Percentiles rank a stretch among this genome's conserved stretches.
Evolutionary conservation across 2,113 vertebrate species (phyloP).

Genomic region (Pelusios castaneus): DNA sequence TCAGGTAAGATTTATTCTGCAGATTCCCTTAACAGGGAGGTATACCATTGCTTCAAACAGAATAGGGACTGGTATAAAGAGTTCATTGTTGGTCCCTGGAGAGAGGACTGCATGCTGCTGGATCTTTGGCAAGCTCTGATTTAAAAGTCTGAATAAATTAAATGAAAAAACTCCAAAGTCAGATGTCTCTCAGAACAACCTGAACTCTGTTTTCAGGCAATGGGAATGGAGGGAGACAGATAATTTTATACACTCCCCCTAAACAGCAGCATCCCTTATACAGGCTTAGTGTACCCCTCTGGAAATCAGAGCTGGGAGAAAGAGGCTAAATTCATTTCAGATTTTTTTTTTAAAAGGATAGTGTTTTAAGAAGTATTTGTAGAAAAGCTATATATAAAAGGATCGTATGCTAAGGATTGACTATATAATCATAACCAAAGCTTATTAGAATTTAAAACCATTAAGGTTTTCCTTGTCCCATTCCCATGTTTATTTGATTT

Average conservation of each 20-base stretch:
- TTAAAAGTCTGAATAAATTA: neutral
- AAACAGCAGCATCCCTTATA: neutral
- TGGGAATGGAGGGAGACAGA: neutral
- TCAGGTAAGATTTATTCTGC: neutral
- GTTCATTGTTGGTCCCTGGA: neutral
- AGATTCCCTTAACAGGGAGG: neutral
- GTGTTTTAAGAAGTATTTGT: neutral
- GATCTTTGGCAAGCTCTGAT: neutral
- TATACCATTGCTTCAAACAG: neutral
- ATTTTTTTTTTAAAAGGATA: neutral
- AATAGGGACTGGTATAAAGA: neutral
- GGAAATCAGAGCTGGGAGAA: neutral
- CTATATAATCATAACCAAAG: neutral
- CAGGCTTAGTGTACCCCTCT: neutral
- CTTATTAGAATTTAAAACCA: neutral
- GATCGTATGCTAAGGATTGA: neutral
- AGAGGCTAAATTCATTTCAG: neutral
- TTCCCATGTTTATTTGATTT: neutral
- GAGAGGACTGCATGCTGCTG: neutral
- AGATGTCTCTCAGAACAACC: neutral
- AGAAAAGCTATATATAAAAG: neutral
- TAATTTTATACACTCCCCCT: neutral
- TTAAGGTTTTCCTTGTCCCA: neutral
- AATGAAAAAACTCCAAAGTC: neutral
- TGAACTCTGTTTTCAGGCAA: neutral